Base-by-base conservation (phyloP, 2,113 vertebrate genomes). In the Psilopsiagon aymara region DNA sequence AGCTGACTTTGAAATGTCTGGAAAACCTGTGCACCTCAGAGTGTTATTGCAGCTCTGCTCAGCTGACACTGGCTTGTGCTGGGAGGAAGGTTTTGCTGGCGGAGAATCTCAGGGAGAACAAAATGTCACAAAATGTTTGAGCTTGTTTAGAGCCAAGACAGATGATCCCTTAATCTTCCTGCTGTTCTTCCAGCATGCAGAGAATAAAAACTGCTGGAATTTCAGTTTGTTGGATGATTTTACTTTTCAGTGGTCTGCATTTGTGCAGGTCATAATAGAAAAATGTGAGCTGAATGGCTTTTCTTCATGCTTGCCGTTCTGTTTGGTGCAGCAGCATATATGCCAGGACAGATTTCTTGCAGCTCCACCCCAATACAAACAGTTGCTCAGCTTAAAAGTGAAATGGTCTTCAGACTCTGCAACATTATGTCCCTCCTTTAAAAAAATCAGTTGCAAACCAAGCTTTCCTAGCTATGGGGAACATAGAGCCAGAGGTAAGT, bases 301-400 rank as follows among this genome's bases (percentile, higher is more conserved):
- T 46, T 23, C 44, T 23, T 7, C 3, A n/a, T 7, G 23, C 33
- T 52, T 35, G 37, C 23, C 25, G 33, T 62, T 46, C 41, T 43
- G 1, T 23, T 20, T 4, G 11, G 35, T 24, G 55, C 0, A 23
- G 4, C 7, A 1, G 12, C 41, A 17, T 3, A 20, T 47, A 33
- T 24, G 20, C 43, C 46, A 27, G n/a, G 52, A 9, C 9, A 24
- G 25, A 8, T 8, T 69, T 80, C 37, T 47, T 21, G 27, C 16
- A 41, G 43, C 68, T 53, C 52, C 17, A 35, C 41, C 46, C 76
- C 13, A 43, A 4, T 27, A 49, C 23, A 52, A 35, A 57, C 31
- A 4, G 44, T 37, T 12, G 17, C 24, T 41, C 75, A 75, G 24
- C 29, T 69, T 51, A 41, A 49, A 35, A 35, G 19, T 4, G 19